These are phyloP conservation scores for Mesochorus sp. DNA, from an alignment of 2,888 invertebrate species.

Conservation along the genomic window DNA sequence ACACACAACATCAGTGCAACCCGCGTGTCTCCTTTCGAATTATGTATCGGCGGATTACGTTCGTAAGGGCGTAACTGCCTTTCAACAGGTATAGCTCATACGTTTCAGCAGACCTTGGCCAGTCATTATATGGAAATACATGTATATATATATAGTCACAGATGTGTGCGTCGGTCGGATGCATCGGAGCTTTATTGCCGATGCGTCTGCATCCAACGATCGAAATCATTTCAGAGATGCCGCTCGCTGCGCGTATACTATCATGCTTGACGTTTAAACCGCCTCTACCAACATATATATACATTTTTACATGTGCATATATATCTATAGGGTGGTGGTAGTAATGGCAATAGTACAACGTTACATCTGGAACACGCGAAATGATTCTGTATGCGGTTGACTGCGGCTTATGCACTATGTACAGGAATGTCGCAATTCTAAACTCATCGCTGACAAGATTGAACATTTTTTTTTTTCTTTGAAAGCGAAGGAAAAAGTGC, in stretches of 20 bases:
- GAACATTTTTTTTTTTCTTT: background rate
- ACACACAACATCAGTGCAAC: background rate
- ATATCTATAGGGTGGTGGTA: no score
- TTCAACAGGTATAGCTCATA: no score
- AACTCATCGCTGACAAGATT: background rate
- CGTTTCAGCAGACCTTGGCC: no score
- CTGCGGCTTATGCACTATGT: background rate
- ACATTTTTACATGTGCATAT: no score
- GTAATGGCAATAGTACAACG: slow-evolving; percentile 14
- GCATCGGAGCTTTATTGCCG: slow-evolving; percentile 17
- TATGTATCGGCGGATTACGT: background rate
- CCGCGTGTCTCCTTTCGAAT: background rate
- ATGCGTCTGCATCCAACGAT: slow-evolving; percentile 25
- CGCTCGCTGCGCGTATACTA: background rate
- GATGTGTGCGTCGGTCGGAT: background rate
- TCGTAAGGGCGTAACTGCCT: no score
- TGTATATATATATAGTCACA: background rate
- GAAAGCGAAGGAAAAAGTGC: background rate
- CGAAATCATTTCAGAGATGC: slow-evolving; percentile 25
- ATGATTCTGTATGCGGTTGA: background rate
- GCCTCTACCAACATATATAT: background rate
- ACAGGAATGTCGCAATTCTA: background rate
- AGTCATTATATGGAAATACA: background rate
- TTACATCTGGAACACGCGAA: slow-evolving; percentile 25
- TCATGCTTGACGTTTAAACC: slow-evolving; percentile 11